Conservation (phyloP, 2,797 vertebrate species). For the Enteromius argenteus region DNA sequence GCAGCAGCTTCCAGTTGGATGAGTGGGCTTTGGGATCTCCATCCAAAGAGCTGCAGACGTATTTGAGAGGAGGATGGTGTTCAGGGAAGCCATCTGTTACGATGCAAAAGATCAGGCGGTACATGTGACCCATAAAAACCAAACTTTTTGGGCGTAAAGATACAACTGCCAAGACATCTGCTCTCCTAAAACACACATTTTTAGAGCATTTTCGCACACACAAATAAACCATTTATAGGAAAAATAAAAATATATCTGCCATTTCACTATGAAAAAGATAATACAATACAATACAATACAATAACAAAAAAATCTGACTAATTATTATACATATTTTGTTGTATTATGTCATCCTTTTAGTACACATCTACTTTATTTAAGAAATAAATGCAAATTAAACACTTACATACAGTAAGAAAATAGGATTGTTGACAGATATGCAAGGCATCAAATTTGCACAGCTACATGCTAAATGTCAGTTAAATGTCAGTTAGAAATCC, state of each 20-base stretch:
- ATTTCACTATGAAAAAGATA: background rate
- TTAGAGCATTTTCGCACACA: background rate
- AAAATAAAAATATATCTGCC: background rate
- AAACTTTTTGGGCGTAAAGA: conserved; percentile 25
- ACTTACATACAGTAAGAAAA: background rate
- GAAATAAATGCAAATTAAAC: background rate
- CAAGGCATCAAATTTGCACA: background rate
- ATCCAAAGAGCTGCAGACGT: conserved; percentile 22
- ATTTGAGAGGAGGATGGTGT: conserved; percentile 18
- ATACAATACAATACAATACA: background rate
- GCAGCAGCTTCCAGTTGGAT: conserved; percentile 11
- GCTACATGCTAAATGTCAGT: background rate
- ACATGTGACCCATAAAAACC: conserved; percentile 24
- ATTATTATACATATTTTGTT: background rate
- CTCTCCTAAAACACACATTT: conserved; percentile 20
- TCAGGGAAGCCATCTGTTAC: conserved; percentile 32
- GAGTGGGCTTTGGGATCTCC: conserved; percentile 26
- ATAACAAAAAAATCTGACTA: background rate
- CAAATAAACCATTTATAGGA: background rate
- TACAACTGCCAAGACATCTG: conserved; percentile 41
- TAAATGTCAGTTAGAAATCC: background rate
- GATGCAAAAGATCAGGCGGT: conserved; percentile 10
- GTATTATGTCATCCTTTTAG: background rate
- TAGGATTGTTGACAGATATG: background rate
- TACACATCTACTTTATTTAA: background rate